A percentile compares a stretch with the other conserved stretches of the same genome.
phyloP scores from a whole-genome alignment of 2,113 vertebrate species.

The Pomatorhinus ruficollis region DNA sequence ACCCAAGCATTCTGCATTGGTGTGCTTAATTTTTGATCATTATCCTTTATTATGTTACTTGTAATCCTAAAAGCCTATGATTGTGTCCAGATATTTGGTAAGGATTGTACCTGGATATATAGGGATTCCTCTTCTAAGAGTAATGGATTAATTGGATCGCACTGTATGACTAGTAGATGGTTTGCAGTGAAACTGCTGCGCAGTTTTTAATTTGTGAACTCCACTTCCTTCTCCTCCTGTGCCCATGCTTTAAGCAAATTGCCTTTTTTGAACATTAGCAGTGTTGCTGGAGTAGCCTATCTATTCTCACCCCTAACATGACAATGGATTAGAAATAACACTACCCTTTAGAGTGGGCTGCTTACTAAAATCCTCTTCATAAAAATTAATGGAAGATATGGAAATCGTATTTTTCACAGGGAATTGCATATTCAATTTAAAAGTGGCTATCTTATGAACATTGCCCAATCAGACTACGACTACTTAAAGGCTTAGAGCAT shows the following conservation, averaged over 20 bases:
- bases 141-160: constrained; percentile 69
- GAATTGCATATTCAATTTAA: neutral
- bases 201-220: constrained; percentile 26
- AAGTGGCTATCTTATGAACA: neutral
- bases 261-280: neutral
- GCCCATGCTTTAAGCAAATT: neutral
- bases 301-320: neutral
- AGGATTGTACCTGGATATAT: constrained; percentile 71
- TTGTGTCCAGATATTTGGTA: constrained; percentile 71
- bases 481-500: neutral
- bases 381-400: neutral
- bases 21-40: constrained; percentile 72
- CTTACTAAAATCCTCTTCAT: neutral
- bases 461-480: neutral
- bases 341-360: neutral
- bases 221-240: neutral
- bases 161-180: neutral
- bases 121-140: constrained; percentile 63
- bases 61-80: constrained; percentile 76
- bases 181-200: constrained; percentile 41
- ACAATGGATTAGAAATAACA: neutral
- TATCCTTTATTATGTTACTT: constrained; percentile 72
- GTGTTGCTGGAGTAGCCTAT: neutral
- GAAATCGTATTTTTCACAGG: neutral
- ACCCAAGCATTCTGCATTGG: constrained; percentile 31